phyloP scores from a whole-genome alignment of 92 coral and sea anemone genomes.

The Isaurus tuberculatus region DNA sequence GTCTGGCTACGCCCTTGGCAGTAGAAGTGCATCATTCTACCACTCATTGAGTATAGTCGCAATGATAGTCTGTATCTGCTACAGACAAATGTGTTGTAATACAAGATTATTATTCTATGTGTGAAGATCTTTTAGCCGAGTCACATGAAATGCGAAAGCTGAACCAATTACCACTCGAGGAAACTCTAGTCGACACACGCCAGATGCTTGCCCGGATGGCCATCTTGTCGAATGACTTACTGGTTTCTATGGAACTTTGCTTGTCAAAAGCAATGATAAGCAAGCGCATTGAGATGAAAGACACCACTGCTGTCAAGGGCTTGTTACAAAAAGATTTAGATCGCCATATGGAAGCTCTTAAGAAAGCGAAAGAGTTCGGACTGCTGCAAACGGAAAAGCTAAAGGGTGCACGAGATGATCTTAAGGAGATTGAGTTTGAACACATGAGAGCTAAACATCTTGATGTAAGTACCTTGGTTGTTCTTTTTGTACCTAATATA shows the following conservation, averaged over 20 bases:
- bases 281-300: slow-evolving; percentile 88
- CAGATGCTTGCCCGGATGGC: slow-evolving; percentile 94
- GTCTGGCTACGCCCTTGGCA: too few relatives aligned
- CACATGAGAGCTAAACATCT: slow-evolving; percentile 59
- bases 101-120: background rate
- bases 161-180: slow-evolving; percentile 85
- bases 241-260: slow-evolving; percentile 87
- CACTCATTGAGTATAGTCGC: too few relatives aligned
- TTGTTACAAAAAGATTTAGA: slow-evolving; percentile 60
- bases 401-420: slow-evolving; percentile 70
- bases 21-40: too few relatives aligned
- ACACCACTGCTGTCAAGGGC: slow-evolving; percentile 55
- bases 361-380: slow-evolving; percentile 72
- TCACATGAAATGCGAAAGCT: slow-evolving; percentile 83
- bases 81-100: too few relatives aligned
- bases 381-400: slow-evolving; percentile 67
- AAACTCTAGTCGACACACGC: slow-evolving; percentile 82
- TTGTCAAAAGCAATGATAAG: slow-evolving; percentile 87
- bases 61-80: too few relatives aligned
- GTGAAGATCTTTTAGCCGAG: slow-evolving; percentile 72
- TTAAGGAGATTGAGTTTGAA: slow-evolving; percentile 71
- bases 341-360: slow-evolving; percentile 55
- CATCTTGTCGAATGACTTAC: slow-evolving; percentile 82
- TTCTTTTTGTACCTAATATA: too few relatives aligned
- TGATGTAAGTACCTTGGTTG: slow-evolving; percentile 63